Evolutionary conservation across 2,113 vertebrate genomes (phyloP), one percentile per base, ranked within the genome.

Genomic region (Chamaetylas fuelleborni): DNA sequence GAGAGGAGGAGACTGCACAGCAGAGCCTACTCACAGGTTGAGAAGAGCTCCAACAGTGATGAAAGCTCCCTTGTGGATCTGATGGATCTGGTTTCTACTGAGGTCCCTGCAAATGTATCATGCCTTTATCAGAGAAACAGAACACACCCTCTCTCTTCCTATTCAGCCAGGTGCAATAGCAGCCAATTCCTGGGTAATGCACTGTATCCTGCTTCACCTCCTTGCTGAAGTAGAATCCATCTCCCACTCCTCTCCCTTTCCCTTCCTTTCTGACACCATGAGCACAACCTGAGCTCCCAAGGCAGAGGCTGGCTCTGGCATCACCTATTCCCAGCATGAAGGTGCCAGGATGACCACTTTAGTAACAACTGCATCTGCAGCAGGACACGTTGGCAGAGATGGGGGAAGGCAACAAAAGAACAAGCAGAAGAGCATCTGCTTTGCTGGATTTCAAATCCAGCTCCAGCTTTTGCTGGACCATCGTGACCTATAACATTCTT

Each of bases 1-100:
- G n/a, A 56, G 29, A 80, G 6, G 6, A 72, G 20, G 28, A 12
- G 8, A 18, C 14, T 74, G 31, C 33, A 56, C 33, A 86, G 50
- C 92, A 86, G 5, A 7, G 47, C 65, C 85, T 96, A 99, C 99
- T 99, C 97, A 99, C 99, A 99, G 95, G 97, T 99, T 99, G 77
- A 98, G 98, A 86, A 99, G 97, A 25, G 98, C 96, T 62, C 97
- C 97, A 95, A 99, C 97, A 62, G 98, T 98, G 57, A 97, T 96
- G 93, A 99, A 99, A 76, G 99, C 98, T 83, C 98, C 98, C 92
- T 95, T 97, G 93, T 99, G 98, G 97, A 99, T 98, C 50, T 97
- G 97, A 82, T 86, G 97, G 97, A 99, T 99, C 92, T 79, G 94
- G 95, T 99, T 99, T 96, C 99, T 98, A 83, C 99, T 99, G 95